Base-by-base conservation (phyloP, 1,140 invertebrate genomes). In the Dendroctonus valens region DNA sequence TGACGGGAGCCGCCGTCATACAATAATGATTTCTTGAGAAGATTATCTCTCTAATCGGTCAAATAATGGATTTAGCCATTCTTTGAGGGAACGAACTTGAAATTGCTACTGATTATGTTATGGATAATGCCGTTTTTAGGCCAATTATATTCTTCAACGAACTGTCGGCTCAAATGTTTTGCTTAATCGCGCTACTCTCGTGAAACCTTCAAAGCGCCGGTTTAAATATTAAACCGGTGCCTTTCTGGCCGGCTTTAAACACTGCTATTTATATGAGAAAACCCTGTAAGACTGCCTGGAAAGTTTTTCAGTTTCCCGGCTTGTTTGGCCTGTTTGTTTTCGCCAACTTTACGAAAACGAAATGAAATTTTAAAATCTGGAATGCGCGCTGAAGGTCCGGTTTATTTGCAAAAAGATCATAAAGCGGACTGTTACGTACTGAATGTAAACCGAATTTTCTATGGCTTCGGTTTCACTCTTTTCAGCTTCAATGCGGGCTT, bases 11-110 rank as follows among this genome's bases (percentile, higher is more conserved):
- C 55, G 57, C 65, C 65, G 55, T 60, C 65, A 54, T 67, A 67
- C 65, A 67, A 67, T 67, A 67, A 67, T 67, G 65, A 67, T 67
- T 67, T 67, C 65, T 67, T 48, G 65, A 67, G 51, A 49, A 67
- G 57, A 67, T 67, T 67, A 67, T 67, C 65, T 67, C 59, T 61
- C 65, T 67, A 66, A 67, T 67, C 65, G 65, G 65, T 57, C 65
- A 67, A 60, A 60, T 67, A 67, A 60, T 59, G 65, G 65, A 67
- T 67, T 67, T 44, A 67, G 58, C 39, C 57, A 51, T 67, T 59
- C 65, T 46, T 52, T 46, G 48, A 54, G 44, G 44, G 49, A 59
- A 42, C 57, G 40, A 52, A 42, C 57, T 60, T 6, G 57, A 60
- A 67, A 59, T 67, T 67, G 52, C 62, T 58, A 65, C 54, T 65